Percentiles rank a stretch among this genome's conserved stretches.
These are phyloP conservation scores for Bombyx huttoni DNA, from an alignment of 2,888 invertebrate genomes.

Conservation along the genomic window DNA sequence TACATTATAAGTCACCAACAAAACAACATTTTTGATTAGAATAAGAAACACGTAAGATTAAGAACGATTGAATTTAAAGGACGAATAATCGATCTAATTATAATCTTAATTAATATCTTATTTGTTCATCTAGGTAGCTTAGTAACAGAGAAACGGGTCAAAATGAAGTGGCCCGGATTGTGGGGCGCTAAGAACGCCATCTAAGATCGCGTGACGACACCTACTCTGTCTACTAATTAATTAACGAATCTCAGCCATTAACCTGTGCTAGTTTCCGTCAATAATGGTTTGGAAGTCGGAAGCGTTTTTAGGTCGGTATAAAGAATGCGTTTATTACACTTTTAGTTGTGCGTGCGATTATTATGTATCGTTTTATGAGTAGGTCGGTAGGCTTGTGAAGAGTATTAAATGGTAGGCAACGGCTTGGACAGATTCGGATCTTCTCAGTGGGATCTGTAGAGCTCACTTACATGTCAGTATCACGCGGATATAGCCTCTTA, in stretches of 20 bases:
- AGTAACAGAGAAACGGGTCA: neutral
- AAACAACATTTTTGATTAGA: neutral
- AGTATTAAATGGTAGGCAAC: neutral
- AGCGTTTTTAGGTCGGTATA: conserved; percentile 18
- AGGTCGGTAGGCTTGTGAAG: neutral
- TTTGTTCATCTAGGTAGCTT: neutral
- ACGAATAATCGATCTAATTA: no score
- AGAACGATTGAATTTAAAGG: no score
- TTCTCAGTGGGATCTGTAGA: no score
- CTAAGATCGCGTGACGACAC: conserved; percentile 43
- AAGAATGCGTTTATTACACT: neutral
- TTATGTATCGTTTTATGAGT: conserved; percentile 8
- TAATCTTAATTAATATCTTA: neutral
- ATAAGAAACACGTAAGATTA: no score
- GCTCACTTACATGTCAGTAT: no score
- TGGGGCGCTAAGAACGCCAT: conserved; percentile 32
- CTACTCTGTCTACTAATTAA: conserved; percentile 53
- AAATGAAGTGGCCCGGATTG: conserved; percentile 21
- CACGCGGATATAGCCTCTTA: no score
- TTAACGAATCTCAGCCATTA: conserved; percentile 53
- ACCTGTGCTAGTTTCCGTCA: conserved; percentile 39
- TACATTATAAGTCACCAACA: no score
- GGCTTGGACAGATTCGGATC: no score
- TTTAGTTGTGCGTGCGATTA: neutral
- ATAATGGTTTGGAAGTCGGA: conserved; percentile 19